Evolutionary conservation across 2,797 vertebrate species (phyloP).

Genomic region (Anguilla marmorata): DNA sequence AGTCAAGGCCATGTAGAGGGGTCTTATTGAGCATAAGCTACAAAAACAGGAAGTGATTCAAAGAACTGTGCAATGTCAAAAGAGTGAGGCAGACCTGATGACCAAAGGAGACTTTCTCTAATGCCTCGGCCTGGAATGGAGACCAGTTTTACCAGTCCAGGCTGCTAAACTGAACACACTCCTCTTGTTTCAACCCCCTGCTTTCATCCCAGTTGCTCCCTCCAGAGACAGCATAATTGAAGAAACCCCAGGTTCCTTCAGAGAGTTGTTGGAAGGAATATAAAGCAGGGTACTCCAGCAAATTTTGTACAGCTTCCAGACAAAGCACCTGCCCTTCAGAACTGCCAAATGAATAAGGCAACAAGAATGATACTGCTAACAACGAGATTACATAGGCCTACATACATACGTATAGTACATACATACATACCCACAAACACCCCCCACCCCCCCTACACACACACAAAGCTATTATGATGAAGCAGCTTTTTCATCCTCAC

Average conservation of each 20-base stretch:
- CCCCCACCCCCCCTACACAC: not conserved
- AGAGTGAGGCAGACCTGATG: not conserved
- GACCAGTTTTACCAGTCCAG: conserved; percentile 1
- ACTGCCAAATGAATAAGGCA: conserved; percentile 20
- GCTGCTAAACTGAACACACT: conserved; percentile 11
- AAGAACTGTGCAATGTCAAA: not conserved
- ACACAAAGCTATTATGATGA: not conserved
- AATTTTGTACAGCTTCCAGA: conserved; percentile 20
- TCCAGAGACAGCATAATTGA: not conserved
- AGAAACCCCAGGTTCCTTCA: not conserved
- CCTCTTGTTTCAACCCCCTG: conserved; percentile 11
- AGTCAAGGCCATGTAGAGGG: not conserved
- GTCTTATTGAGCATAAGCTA: not conserved
- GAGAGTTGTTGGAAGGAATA: conserved; percentile 18
- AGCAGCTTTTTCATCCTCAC: not conserved
- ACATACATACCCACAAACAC: not conserved
- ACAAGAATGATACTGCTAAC: not conserved
- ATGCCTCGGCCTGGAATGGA: not conserved
- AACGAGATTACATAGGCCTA: not conserved
- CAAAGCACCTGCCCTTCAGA: conserved; percentile 27
- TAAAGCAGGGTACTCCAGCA: conserved; percentile 15
- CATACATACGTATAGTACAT: not conserved
- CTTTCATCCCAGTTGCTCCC: not conserved
- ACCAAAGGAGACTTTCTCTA: not conserved
- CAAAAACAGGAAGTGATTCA: not conserved